Base-by-base conservation (phyloP, 2,797 vertebrate species). In the Eulemur albifrons region DNA sequence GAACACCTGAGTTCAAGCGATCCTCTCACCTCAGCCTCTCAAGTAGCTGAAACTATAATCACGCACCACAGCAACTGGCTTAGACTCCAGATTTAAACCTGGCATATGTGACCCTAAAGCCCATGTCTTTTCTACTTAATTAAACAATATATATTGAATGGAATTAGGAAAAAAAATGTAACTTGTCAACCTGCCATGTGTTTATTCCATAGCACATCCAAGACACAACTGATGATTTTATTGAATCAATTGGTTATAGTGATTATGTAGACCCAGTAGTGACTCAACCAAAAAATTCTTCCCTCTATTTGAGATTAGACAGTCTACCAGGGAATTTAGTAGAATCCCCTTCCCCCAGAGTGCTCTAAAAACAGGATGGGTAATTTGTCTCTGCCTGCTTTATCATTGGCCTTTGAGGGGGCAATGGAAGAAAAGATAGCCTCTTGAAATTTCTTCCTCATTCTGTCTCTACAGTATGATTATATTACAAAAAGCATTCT, bases 371-470 rank as follows among this genome's bases (percentile, higher is more conserved):
- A 38, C 15, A 83, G 80, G 20, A 63, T 38, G 75, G 21, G 43
- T 79, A 40, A 87, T 90, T 75, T 57, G 45, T 94, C 50, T 92
- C 61, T 96, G 43, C 35, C 18, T 93, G 12, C 79, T 89, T 86
- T 91, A 45, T 76, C 75, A 23, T 48, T 61, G 73, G 27, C 18
- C 54, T 95, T 96, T 63, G 6, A 89, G 13, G 43, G 38, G 25
- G 17, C 38, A 69, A 70, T 45, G 21, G 43, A 84, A 93, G 27
- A 83, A 82, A 93, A 89, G 70, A 18, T 6, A 48, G 27, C 5
- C 18, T 54, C 12, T 82, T 92, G 81, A 35, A 70, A 48, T 92
- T 90, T 92, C 59, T 94, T 92, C 20, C n/a, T 96, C 91, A 23
- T 73, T 89, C 30, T 80, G 14, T 93, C 67, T 83, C 23, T 90